These are phyloP conservation scores for Aramus guarauna DNA, from an alignment of 2,113 vertebrate genomes.

Conservation along the genomic window DNA sequence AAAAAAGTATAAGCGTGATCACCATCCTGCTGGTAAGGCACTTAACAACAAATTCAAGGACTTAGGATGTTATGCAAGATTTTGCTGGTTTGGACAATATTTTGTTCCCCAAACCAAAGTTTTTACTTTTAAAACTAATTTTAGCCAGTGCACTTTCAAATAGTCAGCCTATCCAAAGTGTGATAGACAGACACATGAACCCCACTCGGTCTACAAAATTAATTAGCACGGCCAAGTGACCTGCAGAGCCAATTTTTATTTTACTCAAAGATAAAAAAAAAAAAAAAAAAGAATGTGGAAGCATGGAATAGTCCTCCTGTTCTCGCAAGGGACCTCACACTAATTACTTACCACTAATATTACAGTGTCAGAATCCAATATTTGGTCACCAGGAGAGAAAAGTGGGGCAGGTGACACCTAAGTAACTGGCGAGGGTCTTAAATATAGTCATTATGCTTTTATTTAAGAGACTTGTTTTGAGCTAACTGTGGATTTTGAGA, in stretches of 20 bases:
- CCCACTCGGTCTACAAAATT: not conserved
- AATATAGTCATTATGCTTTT: not conserved
- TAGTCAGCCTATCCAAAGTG: not conserved
- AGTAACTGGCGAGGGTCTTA: not conserved
- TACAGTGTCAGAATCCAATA: not conserved
- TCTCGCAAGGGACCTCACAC: not conserved
- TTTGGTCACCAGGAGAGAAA: not conserved
- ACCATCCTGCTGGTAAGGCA: constrained; percentile 21
- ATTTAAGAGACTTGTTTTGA: not conserved
- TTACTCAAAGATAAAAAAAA: not conserved
- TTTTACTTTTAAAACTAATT: not conserved
- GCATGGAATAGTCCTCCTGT: not conserved
- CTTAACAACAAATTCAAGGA: not conserved
- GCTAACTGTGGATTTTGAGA: not conserved
- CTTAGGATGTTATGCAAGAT: not conserved
- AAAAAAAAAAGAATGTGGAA: not conserved
- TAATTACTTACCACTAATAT: not conserved
- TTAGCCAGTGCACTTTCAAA: not conserved
- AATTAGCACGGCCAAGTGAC: not conserved
- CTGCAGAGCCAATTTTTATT: not conserved
- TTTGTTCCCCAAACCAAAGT: not conserved
- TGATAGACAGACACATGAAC: not conserved
- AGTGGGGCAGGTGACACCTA: not conserved
- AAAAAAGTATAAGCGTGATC: not conserved
- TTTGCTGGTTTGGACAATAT: not conserved